A percentile compares a stretch with the other conserved stretches of the same genome.
Evolutionary conservation across 2,888 invertebrate species (phyloP).

Genomic region (Mesorhabditis spiculigera): DNA sequence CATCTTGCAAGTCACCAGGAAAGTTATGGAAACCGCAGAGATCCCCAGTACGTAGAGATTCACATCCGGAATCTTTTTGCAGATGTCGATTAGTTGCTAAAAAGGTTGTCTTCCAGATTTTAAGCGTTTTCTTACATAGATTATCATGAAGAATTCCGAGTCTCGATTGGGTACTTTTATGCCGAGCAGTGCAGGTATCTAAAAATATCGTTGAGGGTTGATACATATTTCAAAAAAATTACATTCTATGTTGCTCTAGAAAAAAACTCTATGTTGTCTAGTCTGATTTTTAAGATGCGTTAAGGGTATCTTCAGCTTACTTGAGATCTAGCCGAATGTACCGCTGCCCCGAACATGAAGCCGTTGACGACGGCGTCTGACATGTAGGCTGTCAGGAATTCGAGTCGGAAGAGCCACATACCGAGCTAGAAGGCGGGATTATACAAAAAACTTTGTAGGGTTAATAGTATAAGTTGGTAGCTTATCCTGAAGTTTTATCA

Average conservation of each 20-base stretch:
- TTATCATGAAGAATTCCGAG: conserved; percentile 16
- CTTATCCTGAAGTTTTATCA: no score
- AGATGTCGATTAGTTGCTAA: conserved; percentile 23
- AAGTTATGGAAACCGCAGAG: conserved; percentile 14
- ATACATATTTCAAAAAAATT: no score
- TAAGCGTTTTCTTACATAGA: conserved; percentile 19
- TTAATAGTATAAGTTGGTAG: no score
- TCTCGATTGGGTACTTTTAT: conserved; percentile 17
- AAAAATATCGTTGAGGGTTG: background rate
- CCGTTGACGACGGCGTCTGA: conserved; percentile 60
- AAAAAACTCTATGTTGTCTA: no score
- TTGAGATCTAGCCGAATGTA: conserved; percentile 62
- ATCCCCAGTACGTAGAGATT: conserved; percentile 25
- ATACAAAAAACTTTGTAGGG: no score
- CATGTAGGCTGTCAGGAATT: conserved; percentile 53
- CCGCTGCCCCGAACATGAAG: conserved; percentile 63
- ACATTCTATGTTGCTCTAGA: background rate
- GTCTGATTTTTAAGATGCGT: background rate
- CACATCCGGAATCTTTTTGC: conserved; percentile 17
- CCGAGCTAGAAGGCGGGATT: no score
- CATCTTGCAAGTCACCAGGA: conserved; percentile 18
- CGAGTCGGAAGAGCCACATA: conserved; percentile 72
- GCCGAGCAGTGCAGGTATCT: conserved; percentile 19
- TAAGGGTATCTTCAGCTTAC: background rate
- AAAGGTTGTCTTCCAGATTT: conserved; percentile 5